Evolutionary conservation across 1,140 invertebrate species (phyloP).

Genomic region (Rhizoglyphus robini): DNA sequence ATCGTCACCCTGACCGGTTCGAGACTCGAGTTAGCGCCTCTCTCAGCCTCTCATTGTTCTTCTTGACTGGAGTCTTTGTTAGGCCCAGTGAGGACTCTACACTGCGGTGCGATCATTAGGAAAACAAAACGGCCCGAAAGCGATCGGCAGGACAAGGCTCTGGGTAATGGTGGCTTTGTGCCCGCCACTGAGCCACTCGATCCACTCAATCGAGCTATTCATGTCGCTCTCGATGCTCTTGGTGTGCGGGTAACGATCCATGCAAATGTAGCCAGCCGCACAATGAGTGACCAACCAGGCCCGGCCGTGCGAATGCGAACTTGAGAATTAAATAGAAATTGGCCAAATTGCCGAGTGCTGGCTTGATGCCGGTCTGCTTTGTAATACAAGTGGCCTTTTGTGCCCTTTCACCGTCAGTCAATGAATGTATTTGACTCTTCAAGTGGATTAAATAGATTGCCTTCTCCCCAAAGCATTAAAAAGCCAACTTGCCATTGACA

Average conservation of each 20-base stretch:
- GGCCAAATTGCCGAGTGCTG: conserved; percentile 3
- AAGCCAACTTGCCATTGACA: conserved; percentile 12
- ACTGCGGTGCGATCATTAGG: conserved; percentile 5
- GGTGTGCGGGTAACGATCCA: conserved; percentile 10
- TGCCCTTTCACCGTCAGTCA: background rate
- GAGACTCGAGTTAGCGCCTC: background rate
- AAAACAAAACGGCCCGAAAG: background rate
- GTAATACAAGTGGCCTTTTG: conserved; percentile 9
- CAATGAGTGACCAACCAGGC: background rate
- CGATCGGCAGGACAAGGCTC: background rate
- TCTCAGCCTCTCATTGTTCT: conserved; percentile 2
- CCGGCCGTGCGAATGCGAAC: conserved; percentile 1
- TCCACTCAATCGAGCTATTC: conserved; percentile 8
- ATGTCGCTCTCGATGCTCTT: background rate
- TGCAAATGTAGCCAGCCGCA: conserved; percentile 5
- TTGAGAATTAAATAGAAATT: conserved; percentile 12
- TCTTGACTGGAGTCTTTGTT: conserved; percentile 11
- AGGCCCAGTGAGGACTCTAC: background rate
- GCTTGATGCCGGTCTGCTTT: conserved; percentile 7
- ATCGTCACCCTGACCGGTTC: background rate
- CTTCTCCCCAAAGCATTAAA: background rate
- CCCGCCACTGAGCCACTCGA: background rate
- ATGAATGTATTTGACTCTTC: conserved; percentile 17
- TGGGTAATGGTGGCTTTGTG: background rate
- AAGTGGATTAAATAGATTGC: conserved; percentile 16